Evolutionary conservation across 2,113 vertebrate genomes (phyloP).

Genomic region (Sorex araneus): DNA sequence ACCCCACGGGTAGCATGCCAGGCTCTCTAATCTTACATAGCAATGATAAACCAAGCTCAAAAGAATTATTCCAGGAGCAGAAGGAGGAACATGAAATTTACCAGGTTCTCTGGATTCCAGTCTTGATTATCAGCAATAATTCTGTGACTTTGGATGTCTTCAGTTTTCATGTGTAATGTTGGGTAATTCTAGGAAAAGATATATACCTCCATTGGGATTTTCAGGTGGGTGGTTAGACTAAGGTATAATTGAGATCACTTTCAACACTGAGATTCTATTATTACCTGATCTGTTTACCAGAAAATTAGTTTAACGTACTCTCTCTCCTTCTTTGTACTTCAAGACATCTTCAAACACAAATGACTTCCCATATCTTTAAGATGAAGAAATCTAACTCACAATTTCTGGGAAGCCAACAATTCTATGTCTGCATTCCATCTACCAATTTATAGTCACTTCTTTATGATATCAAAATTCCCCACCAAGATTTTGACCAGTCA

Average conservation of each 20-base stretch:
- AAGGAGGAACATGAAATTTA: slow-evolving; percentile 53
- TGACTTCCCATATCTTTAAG: too few relatives aligned
- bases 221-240: neutral
- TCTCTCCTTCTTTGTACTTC: too few relatives aligned
- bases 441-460: too few relatives aligned
- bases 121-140: slow-evolving; percentile 3
- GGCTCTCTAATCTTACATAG: slow-evolving; percentile 19
- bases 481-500: too few relatives aligned
- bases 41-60: neutral
- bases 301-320: too few relatives aligned
- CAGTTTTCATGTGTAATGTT: neutral
- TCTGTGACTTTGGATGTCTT: neutral
- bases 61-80: neutral
- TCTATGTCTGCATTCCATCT: too few relatives aligned
- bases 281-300: slow-evolving; percentile 5
- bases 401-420: too few relatives aligned
- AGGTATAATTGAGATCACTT: neutral
- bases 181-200: neutral
- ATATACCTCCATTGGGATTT: neutral
- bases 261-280: neutral
- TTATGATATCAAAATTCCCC: too few relatives aligned
- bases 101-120: neutral
- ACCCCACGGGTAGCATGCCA: too few relatives aligned
- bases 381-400: too few relatives aligned
- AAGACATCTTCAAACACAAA: too few relatives aligned